Evolutionary conservation across 2,797 vertebrate species (phyloP).

Genomic region (Tiaroga cobitis): DNA sequence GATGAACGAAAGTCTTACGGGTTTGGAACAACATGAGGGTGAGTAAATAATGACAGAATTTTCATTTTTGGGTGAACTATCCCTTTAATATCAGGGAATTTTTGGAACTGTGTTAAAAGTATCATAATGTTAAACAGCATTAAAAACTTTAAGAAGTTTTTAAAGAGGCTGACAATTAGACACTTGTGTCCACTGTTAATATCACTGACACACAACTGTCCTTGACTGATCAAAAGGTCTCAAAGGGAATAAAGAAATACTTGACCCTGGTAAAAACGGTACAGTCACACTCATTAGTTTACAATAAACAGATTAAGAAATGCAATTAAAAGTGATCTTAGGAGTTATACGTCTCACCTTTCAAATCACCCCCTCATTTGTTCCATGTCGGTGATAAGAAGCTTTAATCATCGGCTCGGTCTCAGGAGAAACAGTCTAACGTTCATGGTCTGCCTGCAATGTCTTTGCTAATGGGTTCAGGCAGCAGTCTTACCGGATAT

Average conservation of each 20-base stretch:
- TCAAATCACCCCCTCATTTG: conserved; percentile 45
- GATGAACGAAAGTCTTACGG: too few relatives aligned
- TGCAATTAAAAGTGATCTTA: conserved; percentile 50
- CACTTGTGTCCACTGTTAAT: conserved; percentile 42
- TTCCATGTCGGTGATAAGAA: conserved; percentile 44
- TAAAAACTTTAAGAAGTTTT: neutral
- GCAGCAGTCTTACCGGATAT: conserved; percentile 27
- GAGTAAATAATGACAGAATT: too few relatives aligned
- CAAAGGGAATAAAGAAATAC: conserved; percentile 67
- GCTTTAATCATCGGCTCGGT: conserved; percentile 51
- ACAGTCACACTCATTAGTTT: conserved; percentile 63
- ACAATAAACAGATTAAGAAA: conserved; percentile 59
- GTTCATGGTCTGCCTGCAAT: conserved; percentile 42
- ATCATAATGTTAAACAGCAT: neutral
- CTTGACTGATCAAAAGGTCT: conserved; percentile 65
- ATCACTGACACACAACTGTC: conserved; percentile 40
- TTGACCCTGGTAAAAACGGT: conserved; percentile 60
- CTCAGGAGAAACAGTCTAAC: conserved; percentile 12
- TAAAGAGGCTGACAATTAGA: conserved; percentile 30
- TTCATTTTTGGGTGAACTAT: neutral
- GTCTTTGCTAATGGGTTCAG: conserved; percentile 41
- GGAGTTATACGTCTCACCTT: conserved; percentile 39
- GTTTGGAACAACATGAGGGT: too few relatives aligned
- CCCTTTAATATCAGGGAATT: too few relatives aligned
- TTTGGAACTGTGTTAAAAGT: too few relatives aligned